Base-by-base conservation (phyloP, 2,888 invertebrate genomes). In the Mimachlamys varia region DNA sequence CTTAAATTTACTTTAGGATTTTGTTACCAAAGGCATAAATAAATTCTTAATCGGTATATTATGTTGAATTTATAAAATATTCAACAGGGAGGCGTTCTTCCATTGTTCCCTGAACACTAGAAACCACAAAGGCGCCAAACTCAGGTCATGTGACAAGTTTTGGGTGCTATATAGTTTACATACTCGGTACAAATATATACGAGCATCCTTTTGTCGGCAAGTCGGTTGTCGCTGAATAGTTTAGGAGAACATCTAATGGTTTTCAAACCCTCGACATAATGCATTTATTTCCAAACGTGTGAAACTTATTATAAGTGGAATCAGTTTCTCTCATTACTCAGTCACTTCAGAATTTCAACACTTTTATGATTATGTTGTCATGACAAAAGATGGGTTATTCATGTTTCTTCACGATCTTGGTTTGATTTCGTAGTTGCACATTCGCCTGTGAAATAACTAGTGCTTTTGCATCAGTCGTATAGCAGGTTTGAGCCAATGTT, bases 361-460 rank as follows among this genome's bases (percentile, higher is more conserved):
- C 76, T 27, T 76, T 76, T 76, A 76, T 76, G 76, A 76, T 76
- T 76, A 76, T 76, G 76, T 76, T 76, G 76, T 76, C 76, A 76
- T 76, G 76, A 76, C 76, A 76, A 76, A 76, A 76, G 76, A 76
- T 76, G 76, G 76, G 76, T 33, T 76, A 76, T 76, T 76, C 76
- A 76, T 76, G 76, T 76, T 76, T 76, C 33, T 76, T 27, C 7
- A 12, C 76, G 76, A 76, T 76, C 76, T 76, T 76, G 76, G 76
- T 33, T 33, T 76, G 76, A 76, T 76, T 76, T 76, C 76, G 76
- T n/a, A n/a, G n/a, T 76, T 76, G 76, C 76, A 76, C 76, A 76
- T 76, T 76, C 27, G 76, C 33, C 76, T 27, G 76, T 76, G 76
- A 76, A 76, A 76, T 33, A 76, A 33, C 33, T 33, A 12, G 27